Evolutionary conservation across 2,797 vertebrate species (phyloP).

Genomic region (Amblyraja radiata): DNA sequence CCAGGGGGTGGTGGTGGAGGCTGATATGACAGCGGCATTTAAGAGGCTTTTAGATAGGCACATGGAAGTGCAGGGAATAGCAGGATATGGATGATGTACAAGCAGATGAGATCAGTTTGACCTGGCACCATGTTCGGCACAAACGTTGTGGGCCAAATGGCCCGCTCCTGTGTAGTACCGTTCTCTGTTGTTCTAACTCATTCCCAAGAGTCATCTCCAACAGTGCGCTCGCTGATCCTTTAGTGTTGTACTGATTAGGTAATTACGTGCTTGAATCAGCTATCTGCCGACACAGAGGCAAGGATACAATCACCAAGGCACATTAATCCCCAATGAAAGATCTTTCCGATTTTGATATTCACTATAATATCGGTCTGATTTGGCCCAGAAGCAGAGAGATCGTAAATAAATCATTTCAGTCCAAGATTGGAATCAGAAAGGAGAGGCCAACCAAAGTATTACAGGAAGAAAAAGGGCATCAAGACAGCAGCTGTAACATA

Average conservation of each 20-base stretch:
- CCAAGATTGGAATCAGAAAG: neutral
- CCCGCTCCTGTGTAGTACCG: too few species aligned
- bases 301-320: neutral
- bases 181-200: too few species aligned
- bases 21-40: too few species aligned
- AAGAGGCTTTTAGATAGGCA: too few species aligned
- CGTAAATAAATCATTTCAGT: neutral
- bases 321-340: neutral
- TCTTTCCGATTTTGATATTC: neutral
- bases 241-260: neutral
- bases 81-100: too few species aligned
- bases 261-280: neutral
- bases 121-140: too few species aligned
- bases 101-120: too few species aligned
- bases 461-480: too few species aligned
- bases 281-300: neutral
- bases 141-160: too few species aligned
- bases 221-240: neutral
- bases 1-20: too few species aligned
- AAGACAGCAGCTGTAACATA: conserved; percentile 20
- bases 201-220: neutral
- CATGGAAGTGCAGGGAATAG: too few species aligned
- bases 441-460: neutral
- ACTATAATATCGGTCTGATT: neutral
- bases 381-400: neutral